Conservation (phyloP, 2,113 vertebrate species). For the Nothobranchius furzeri region DNA sequence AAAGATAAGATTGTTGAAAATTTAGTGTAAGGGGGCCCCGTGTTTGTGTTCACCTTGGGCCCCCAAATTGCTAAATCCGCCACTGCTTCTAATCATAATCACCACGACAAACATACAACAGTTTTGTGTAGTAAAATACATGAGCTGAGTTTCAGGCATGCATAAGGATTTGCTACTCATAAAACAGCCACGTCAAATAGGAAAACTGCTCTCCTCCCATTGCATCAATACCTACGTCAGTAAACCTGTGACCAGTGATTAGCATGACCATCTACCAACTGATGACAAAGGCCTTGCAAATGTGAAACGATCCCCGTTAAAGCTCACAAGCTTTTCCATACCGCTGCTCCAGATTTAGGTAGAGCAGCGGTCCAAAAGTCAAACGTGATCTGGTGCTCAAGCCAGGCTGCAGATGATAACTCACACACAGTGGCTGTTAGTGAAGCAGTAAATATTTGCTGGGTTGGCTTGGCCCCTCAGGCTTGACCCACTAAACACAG, state of each 20-base stretch:
- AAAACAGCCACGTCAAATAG: slow-evolving; percentile 3
- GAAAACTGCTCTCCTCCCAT: slow-evolving; percentile 43
- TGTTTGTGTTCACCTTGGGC: too few species aligned
- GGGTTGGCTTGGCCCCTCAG: slow-evolving; percentile 56
- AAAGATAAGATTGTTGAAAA: too few species aligned
- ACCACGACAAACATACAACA: too few species aligned
- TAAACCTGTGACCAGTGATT: slow-evolving; percentile 40
- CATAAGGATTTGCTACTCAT: slow-evolving; percentile 12
- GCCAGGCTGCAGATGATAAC: slow-evolving; percentile 33
- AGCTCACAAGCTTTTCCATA: slow-evolving; percentile 51
- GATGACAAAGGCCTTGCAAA: slow-evolving; percentile 45
- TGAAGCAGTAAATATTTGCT: slow-evolving; percentile 67
- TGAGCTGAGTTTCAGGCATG: slow-evolving; percentile 1
- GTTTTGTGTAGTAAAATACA: too few species aligned
- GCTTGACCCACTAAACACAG: slow-evolving; percentile 62
- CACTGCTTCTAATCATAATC: too few species aligned
- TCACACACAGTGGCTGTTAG: slow-evolving; percentile 31
- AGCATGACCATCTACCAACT: slow-evolving; percentile 24
- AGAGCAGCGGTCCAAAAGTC: slow-evolving; percentile 35
- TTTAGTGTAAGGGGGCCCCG: too few species aligned
- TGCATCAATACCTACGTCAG: slow-evolving; percentile 62
- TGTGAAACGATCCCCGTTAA: slow-evolving; percentile 51
- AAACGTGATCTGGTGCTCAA: slow-evolving; percentile 31
- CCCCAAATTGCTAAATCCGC: too few species aligned
- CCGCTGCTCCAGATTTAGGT: slow-evolving; percentile 52